A percentile compares a stretch with the other conserved stretches of the same genome.
Conservation (phyloP, 2,113 vertebrate species). For the Plectropomus leopardus region DNA sequence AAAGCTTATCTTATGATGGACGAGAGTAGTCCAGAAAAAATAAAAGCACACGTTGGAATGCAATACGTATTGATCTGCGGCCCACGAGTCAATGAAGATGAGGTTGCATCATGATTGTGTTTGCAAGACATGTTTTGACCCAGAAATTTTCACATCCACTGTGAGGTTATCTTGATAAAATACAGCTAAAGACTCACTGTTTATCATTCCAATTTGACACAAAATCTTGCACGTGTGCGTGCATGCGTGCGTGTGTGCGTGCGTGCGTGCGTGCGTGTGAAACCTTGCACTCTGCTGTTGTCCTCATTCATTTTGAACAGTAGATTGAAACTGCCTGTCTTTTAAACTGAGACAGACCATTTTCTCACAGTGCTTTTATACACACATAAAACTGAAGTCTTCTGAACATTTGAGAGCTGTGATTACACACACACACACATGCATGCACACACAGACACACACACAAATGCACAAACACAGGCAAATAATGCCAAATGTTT, state of each 20-base stretch:
- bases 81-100: constrained; percentile 13
- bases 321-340: constrained; percentile 11
- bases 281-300: constrained; percentile 15
- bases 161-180: not conserved
- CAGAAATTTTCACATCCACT: not conserved
- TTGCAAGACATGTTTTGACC: constrained; percentile 4
- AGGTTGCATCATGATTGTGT: constrained; percentile 23
- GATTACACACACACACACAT: not conserved
- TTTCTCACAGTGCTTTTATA: constrained; percentile 15
- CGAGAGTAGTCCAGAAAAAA: not conserved
- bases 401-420: not conserved
- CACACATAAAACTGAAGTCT: constrained; percentile 17
- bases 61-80: constrained; percentile 36
- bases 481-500: not conserved
- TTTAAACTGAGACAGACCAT: constrained; percentile 44
- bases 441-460: not conserved
- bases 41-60: constrained; percentile 35
- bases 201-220: constrained; percentile 2
- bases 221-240: not conserved
- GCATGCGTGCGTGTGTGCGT: not conserved
- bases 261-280: not conserved
- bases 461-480: not conserved
- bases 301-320: constrained; percentile 24
- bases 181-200: not conserved
- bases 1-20: too few species aligned